Base-by-base conservation (phyloP, 2,797 vertebrate species). In the Loriculus beryllinus region DNA sequence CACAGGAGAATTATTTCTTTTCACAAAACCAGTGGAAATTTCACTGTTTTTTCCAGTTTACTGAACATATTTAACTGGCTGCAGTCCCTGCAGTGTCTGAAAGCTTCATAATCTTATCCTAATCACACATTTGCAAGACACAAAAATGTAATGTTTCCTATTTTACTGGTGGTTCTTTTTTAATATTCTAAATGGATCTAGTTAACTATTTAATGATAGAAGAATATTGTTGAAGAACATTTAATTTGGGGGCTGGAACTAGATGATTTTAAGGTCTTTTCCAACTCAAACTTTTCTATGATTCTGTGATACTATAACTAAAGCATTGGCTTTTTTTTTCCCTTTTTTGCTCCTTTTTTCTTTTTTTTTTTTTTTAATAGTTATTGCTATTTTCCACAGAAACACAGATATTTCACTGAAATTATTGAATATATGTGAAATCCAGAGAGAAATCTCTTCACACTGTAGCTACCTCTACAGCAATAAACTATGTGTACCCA, bases 401-500 rank as follows among this genome's bases (percentile, higher is more conserved):
- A 90, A 60, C 6, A 37, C 10, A 49, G 16, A 18, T 16, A 78
- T 69, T 90, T 88, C 13, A 35, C 23, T 72, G 31, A 65, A 82
- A 79, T 48, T 86, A 76, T 63, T 79, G 43, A 67, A 86, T 17
- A 20, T 56, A 51, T 59, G 17, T 51, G 63, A 92, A 90, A 88
- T 76, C 45, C 67, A 92, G 49, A 31, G 33, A 90, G 57, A 86
- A 88, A 84, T 59, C 23, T 82, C 49, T 86, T 28, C 28, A 54
- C 21, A 14, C 25, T 82, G 39, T 54, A 90, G 51, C 39, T 86
- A 65, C 48, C 56, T 48, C 51, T 80, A 48, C 35, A 59, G 28
- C 54, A 82, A 82, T 84, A 93, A 94, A 79, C 49, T 69, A 3
- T 14, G 10, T 37, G 39, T 69, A 93, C n/a, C 70, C 74, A 69